phyloP scores from a whole-genome alignment of 2,888 invertebrate genomes.

The Pyrrhia umbra region DNA sequence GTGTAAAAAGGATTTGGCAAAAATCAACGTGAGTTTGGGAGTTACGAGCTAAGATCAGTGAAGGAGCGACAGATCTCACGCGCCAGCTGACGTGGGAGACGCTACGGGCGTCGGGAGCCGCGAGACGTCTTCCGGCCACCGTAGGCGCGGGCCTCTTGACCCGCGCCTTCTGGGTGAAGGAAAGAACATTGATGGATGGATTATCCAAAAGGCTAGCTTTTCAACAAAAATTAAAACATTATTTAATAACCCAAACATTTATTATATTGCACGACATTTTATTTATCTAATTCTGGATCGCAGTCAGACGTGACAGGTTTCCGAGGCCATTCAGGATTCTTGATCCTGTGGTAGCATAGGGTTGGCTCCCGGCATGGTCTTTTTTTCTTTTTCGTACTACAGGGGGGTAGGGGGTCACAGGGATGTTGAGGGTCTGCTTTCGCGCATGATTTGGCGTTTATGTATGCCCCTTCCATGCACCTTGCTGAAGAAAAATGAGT shows the following conservation, averaged over 20 bases:
- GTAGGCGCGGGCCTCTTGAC: too few relatives aligned
- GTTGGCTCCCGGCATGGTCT: slow-evolving; percentile 46
- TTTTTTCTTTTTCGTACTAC: slow-evolving; percentile 52
- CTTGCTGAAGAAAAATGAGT: slow-evolving; percentile 58
- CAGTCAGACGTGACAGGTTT: slow-evolving; percentile 42
- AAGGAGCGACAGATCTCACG: too few relatives aligned
- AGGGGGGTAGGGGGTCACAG: slow-evolving; percentile 56
- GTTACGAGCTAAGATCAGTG: too few relatives aligned
- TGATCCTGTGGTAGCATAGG: slow-evolving; percentile 60
- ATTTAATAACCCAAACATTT: neutral
- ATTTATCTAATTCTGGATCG: slow-evolving; percentile 50
- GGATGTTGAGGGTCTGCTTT: slow-evolving; percentile 49
- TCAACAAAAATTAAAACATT: slow-evolving; percentile 5
- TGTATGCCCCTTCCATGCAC: slow-evolving; percentile 49
- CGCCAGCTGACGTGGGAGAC: too few relatives aligned
- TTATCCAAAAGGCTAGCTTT: too few relatives aligned
- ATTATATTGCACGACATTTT: neutral
- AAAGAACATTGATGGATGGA: too few relatives aligned
- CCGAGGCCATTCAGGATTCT: slow-evolving; percentile 55
- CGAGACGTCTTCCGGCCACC: too few relatives aligned
- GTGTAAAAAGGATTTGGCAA: too few relatives aligned
- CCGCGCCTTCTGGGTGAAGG: too few relatives aligned
- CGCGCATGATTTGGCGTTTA: slow-evolving; percentile 54
- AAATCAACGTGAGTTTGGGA: too few relatives aligned
- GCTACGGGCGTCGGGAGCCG: too few relatives aligned